Evolutionary conservation across 2,113 vertebrate species (phyloP).

Genomic region (Riparia riparia): DNA sequence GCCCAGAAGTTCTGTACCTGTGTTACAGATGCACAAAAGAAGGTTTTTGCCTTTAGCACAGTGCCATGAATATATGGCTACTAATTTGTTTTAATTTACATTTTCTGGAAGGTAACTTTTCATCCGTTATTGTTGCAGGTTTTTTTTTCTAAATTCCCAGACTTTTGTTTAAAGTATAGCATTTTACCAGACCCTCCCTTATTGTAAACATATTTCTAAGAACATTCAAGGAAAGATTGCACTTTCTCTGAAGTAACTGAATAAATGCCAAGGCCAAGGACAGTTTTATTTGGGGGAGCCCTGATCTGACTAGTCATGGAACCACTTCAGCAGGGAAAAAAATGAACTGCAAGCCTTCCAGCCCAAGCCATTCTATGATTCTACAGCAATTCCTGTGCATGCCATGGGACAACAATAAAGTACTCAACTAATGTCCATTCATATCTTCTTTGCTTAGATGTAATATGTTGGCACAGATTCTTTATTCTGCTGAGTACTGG

Average conservation of each 20-base stretch:
- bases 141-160: neutral
- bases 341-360: neutral
- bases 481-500: neutral
- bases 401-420: neutral
- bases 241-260: neutral
- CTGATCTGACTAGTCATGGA: neutral
- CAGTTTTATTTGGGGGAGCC: neutral
- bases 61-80: neutral
- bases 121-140: neutral
- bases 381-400: neutral
- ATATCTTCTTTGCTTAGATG: neutral
- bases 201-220: neutral
- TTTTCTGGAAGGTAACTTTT: neutral
- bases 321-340: neutral
- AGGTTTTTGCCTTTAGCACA: neutral
- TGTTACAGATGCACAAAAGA: neutral
- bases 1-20: neutral
- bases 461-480: fast-evolving
- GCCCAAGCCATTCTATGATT: neutral
- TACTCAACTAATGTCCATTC: neutral
- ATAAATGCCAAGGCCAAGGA: neutral
- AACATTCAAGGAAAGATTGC: neutral
- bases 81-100: neutral
- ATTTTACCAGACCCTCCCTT: neutral
- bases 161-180: neutral